Evolutionary conservation across 2,113 vertebrate genomes (phyloP).

Genomic region (Xenus cinereus): DNA sequence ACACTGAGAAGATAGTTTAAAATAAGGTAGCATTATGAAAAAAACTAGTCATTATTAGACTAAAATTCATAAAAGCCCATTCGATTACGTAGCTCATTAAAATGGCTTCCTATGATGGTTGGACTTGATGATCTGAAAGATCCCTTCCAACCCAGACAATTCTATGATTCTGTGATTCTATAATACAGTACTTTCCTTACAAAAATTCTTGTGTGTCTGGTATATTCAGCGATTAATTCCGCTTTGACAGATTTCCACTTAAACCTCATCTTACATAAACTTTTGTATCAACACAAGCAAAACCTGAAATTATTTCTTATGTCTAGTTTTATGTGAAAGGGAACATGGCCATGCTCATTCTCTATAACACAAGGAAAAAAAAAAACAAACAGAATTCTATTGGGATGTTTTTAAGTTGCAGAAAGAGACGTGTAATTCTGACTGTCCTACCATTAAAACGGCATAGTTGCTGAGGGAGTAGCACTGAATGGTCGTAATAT

Average conservation of each 20-base stretch:
- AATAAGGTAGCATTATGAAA: too few relatives aligned
- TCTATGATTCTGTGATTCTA: too few relatives aligned
- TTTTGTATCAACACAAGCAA: not conserved
- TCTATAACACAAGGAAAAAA: not conserved
- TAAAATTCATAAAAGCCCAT: not conserved
- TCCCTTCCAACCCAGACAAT: too few relatives aligned
- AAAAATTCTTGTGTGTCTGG: not conserved
- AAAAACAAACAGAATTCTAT: not conserved
- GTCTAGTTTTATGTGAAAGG: not conserved
- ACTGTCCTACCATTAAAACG: slow-evolving; percentile 85
- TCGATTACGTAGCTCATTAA: not conserved
- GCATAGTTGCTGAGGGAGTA: slow-evolving; percentile 91
- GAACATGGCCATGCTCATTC: not conserved
- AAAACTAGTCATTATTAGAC: not conserved
- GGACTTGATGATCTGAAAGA: too few relatives aligned
- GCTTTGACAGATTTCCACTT: not conserved
- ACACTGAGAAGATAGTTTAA: not conserved
- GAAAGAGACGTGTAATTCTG: not conserved
- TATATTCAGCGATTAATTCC: not conserved
- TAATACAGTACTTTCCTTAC: too few relatives aligned
- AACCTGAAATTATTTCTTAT: not conserved
- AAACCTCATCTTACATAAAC: not conserved
- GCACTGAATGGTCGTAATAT: slow-evolving; percentile 92
- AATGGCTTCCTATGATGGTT: not conserved
- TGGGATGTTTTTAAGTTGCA: not conserved